phyloP scores from a whole-genome alignment of 2,888 invertebrate genomes.

The Nowickia ferox region DNA sequence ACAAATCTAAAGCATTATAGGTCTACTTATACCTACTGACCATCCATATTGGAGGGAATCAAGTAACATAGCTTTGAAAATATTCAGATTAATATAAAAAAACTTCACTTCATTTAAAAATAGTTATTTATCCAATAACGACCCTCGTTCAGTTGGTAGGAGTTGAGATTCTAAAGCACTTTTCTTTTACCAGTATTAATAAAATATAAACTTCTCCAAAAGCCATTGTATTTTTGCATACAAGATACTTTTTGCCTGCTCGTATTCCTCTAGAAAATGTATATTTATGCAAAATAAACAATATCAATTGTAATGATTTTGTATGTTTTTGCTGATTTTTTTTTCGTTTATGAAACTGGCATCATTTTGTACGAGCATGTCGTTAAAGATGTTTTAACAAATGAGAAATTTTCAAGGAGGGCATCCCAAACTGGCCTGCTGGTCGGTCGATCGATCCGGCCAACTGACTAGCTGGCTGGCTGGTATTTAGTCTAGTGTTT shows the following conservation, averaged over 20 bases:
- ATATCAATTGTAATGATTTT: slow-evolving; percentile 83
- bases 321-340: slow-evolving; percentile 29
- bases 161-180: slow-evolving; percentile 54
- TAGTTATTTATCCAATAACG: background rate
- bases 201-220: slow-evolving; percentile 67
- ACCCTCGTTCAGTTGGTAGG: slow-evolving; percentile 53
- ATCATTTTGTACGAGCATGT: slow-evolving; percentile 76
- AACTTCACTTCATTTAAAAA: background rate
- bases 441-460: slow-evolving; percentile 11
- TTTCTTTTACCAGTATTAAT: slow-evolving; percentile 59
- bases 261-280: slow-evolving; percentile 78
- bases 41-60: too few species aligned
- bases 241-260: slow-evolving; percentile 29
- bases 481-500: slow-evolving; percentile 44
- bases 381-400: slow-evolving; percentile 77
- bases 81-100: too few species aligned
- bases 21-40: too few species aligned
- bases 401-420: slow-evolving; percentile 68
- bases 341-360: slow-evolving; percentile 30
- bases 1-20: too few species aligned
- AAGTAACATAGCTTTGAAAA: too few species aligned
- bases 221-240: slow-evolving; percentile 71
- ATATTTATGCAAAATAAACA: slow-evolving; percentile 81
- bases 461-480: slow-evolving; percentile 1
- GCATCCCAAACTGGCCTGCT: slow-evolving; percentile 34